Evolutionary conservation across 2,888 invertebrate genomes (phyloP), one percentile per base, ranked within the genome.

Genomic region (Cylindroiulus punctatus): DNA sequence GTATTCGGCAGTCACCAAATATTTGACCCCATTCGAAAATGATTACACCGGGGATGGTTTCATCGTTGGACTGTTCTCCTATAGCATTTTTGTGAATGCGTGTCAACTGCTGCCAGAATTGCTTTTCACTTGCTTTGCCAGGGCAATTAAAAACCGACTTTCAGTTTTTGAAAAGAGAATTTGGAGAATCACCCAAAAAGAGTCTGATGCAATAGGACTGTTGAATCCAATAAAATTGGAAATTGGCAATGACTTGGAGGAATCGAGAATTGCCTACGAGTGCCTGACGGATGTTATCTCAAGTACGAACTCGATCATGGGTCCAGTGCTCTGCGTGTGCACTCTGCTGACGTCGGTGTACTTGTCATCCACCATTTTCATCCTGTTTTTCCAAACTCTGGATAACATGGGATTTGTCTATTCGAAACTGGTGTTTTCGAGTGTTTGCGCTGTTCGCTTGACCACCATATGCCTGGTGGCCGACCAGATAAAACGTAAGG

Each of bases 331-430:
- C 12, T 76, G 76, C 26, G 76, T 76, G 12, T 76, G 76, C 76
- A 30, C 76, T 14, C 8, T 76, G 14, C 76, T 76, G 26, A 76
- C 76, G 1, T 76, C 76, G 10, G 76, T 22, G 3, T 76, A 76
- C 22, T 76, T 76, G 22, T 76, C 76, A 2, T 76, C 76, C 7
- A 76, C 76, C 8, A 76, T 76, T 30, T 76, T 76, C 30, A 76
- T 76, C 76, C 30, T 76, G 76, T 76, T 76, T 76, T 76, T 76
- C 8, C 76, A 76, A 76, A 14, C 30, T 76, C 30, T 76, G 76
- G 76, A 76, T 14, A 76, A 76, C 17, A 76, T 76, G 76, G 76
- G 76, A 76, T 76, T 76, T 30, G 76, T 76, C 76, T 76, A 76
- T 76, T 76, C 76, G 30, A 76, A 76, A 76, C 76, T 76, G 14